These are phyloP conservation scores for Mallotus villosus DNA, from an alignment of 2,797 vertebrate genomes.

Conservation along the genomic window DNA sequence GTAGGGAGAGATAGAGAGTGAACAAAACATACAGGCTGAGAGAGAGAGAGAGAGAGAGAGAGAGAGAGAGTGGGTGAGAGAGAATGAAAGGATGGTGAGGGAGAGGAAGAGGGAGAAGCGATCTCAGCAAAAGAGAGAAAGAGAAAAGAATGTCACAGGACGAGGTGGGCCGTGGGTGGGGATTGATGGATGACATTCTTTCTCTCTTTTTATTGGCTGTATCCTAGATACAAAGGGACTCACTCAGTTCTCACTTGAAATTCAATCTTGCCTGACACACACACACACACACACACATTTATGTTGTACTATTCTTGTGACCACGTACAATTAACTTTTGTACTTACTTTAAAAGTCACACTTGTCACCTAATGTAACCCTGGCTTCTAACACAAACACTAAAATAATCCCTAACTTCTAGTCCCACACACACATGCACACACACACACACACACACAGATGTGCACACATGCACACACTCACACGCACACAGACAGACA, in stretches of 20 bases:
- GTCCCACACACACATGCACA: not conserved
- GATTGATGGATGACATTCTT: not conserved
- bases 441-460: not conserved
- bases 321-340: no score
- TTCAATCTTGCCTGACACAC: not conserved
- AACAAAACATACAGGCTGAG: not conserved
- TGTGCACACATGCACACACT: slow-evolving; percentile 1
- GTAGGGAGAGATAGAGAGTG: not conserved
- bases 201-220: not conserved
- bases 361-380: no score
- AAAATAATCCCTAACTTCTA: no score
- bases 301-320: no score
- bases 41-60: not conserved
- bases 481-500: not conserved
- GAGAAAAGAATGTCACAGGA: not conserved
- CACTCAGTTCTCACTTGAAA: not conserved
- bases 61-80: not conserved
- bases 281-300: not conserved
- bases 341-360: no score
- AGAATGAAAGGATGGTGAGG: no score
- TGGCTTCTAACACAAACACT: no score
- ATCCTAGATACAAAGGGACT: not conserved
- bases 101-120: not conserved
- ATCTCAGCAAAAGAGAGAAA: not conserved
- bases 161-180: not conserved